Evolutionary conservation across 2,113 vertebrate genomes (phyloP), one percentile per base, ranked within the genome.

Genomic region (Heterocephalus glaber): DNA sequence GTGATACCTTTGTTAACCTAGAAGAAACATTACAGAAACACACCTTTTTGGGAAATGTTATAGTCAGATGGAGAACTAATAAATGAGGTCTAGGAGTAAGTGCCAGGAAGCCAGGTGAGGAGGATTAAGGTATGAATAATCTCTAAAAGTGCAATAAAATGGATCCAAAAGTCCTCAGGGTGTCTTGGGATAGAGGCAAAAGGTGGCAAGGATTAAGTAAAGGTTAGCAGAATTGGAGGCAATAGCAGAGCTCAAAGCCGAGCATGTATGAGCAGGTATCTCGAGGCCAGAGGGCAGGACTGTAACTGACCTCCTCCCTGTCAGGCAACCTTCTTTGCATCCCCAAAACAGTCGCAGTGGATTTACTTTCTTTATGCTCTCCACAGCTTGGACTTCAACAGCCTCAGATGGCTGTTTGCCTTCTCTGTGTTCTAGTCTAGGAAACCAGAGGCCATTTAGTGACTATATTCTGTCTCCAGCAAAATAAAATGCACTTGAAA

Each of bases 401-500:
- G 38, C 41, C 74, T 82, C 70, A 1, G 28, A 20, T 3, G 44
- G 13, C 81, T 58, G 17, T 38, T 63, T n/a, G 35, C 52, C 30
- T 65, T 70, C 26, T 82, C 54, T 49, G 49, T 3, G 41, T 0
- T 33, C 22, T 54, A 30, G 1, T 84, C 56, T n/a, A 16, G 28
- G 24, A 84, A 5, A 52, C 60, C 35, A 33, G 85, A 52, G 16
- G 11, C 60, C 17, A 1, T 12, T 83, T 30, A 41, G 28, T 2
- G 11, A 47, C 24, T 41, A 3, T 49, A 41, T 33, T 33, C 80
- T 38, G 35, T 26, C 76, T 83, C 92, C 60, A 82, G 86, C 41
- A 77, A 81, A 95, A 87, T 26, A 70, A 92, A 94, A 95, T 76
- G 44, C 28, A 26, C 93, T 66, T 90, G 94, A 54, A 91, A 77